Evolutionary conservation across 2,797 vertebrate species (phyloP).

Genomic region (Peromyscus aztecus): DNA sequence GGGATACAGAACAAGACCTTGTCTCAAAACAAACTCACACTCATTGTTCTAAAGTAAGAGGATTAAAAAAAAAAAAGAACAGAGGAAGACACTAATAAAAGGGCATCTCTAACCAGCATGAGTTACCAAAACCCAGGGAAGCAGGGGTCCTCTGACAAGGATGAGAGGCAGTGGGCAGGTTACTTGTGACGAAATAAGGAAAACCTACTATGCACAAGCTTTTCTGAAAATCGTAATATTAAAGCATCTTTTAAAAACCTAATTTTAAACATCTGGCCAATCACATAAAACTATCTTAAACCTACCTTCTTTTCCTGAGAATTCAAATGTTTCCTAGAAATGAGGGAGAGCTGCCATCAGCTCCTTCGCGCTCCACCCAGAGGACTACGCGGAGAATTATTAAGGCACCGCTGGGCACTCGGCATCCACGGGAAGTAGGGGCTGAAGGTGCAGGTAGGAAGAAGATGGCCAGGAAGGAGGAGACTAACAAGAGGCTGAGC

Average conservation of each 20-base stretch:
- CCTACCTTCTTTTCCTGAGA: constrained; percentile 36
- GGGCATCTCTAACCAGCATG: neutral
- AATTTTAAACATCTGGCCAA: constrained; percentile 54
- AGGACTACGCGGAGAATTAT: neutral
- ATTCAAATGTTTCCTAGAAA: constrained; percentile 28
- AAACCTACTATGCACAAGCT: neutral
- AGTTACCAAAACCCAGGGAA: constrained; percentile 10
- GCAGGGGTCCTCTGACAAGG: neutral
- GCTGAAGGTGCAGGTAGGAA: neutral
- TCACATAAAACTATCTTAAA: constrained; percentile 8
- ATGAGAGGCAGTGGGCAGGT: neutral
- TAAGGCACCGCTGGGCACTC: neutral
- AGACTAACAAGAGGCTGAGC: neutral
- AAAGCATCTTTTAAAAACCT: constrained; percentile 5
- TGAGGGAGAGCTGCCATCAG: neutral
- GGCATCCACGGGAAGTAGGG: accelerated
- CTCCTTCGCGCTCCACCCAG: neutral
- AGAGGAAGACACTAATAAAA: neutral
- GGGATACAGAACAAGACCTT: neutral
- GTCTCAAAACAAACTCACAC: neutral
- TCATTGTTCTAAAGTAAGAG: constrained; percentile 48
- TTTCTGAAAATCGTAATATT: constrained; percentile 46
- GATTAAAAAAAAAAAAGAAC: neutral
- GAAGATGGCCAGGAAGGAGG: neutral
- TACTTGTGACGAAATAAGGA: neutral